Base-by-base conservation (phyloP, 2,888 invertebrate genomes). In the Chloroclysta siterata region DNA sequence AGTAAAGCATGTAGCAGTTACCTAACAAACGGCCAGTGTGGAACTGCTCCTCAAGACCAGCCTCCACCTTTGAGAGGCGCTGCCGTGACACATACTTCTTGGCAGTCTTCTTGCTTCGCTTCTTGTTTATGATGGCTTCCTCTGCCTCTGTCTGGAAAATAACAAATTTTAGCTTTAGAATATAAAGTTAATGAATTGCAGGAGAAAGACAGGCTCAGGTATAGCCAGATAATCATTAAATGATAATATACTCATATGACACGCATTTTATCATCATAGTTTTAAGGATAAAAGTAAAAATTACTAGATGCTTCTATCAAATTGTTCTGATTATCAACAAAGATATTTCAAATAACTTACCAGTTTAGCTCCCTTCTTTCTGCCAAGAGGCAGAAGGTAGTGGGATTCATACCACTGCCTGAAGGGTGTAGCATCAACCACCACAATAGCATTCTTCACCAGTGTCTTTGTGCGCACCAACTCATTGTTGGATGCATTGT, bases 401-500 rank as follows among this genome's bases (percentile, higher is more conserved):
- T 99, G 98, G 68, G 97, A 95, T 93, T 99, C 99, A 85, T 99
- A 99, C 99, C 99, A 99, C 88, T 99, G 99, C 88, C 99, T 96
- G 95, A 99, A 99, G 62, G 99, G 99, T 41, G 99, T 98, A 52
- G 98, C 99, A 89, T 99, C 99, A 79, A 99, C 96, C 70, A 98
- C 96, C 75, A 99, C 97, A 85, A 99, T 99, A 69, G 98, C 97
- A 85, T 99, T 99, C 94, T 99, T 99, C 77, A 99, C 99, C 87
- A 99, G 94, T 47, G 99, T 99, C 93, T 99, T 99, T 80, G 99
- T 99, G 94, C 99, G 96, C 71, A 99, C 99, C 94, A 99, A 95
- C 93, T 99, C 99, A 90, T 99, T 99, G 95, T 99, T 99, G 75
- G 98, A 99, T 53, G 99, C 99, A 93, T 99, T 99, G 95, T 99